Conservation (phyloP, 2,797 vertebrate genomes). For the Coilia nasus region DNA sequence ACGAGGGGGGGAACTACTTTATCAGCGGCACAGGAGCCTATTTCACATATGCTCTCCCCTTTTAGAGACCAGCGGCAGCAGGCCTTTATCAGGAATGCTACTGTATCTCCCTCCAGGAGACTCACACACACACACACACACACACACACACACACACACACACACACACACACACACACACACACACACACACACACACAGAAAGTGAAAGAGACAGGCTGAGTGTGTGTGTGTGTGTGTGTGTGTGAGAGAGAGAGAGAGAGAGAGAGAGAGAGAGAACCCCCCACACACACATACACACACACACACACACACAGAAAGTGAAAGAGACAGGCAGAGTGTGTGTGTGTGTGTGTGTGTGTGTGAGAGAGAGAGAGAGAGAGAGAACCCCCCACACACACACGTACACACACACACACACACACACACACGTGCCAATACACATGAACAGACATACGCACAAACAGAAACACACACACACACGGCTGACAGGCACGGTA, state of each 20-base stretch:
- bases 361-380: no score
- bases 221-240: no score
- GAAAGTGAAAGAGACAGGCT: no score
- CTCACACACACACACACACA: slow-evolving; percentile 26
- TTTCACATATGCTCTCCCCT: slow-evolving; percentile 16
- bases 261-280: not conserved
- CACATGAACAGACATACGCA: not conserved
- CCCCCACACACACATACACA: no score
- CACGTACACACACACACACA: not conserved
- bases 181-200: slow-evolving; percentile 13
- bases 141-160: slow-evolving; percentile 9
- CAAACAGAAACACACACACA: not conserved
- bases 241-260: no score
- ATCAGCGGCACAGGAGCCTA: not conserved
- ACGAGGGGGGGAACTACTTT: not conserved
- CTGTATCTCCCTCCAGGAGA: no score
- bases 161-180: slow-evolving; percentile 29
- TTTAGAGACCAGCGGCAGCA: not conserved
- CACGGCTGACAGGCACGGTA: slow-evolving; percentile 45
- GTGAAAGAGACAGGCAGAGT: no score
- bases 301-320: no score
- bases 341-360: no score
- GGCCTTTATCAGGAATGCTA: not conserved
- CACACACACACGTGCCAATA: not conserved
- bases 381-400: not conserved